These are phyloP conservation scores for Zaprionus kolodkinae DNA, from an alignment of 1,140 invertebrate genomes.

Conservation along the genomic window DNA sequence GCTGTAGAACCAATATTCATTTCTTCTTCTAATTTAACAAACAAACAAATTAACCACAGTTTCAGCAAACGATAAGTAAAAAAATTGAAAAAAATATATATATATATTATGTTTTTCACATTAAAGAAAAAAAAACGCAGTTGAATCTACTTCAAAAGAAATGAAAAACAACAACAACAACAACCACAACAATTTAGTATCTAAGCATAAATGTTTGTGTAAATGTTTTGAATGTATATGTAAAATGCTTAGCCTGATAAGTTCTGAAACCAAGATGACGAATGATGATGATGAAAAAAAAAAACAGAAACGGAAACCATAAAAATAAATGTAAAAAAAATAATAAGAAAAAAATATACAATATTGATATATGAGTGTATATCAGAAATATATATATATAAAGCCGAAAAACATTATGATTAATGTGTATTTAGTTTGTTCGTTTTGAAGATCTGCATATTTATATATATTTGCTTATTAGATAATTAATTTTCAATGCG, in stretches of 20 bases:
- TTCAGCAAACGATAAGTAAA: constrained; percentile 11
- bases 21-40: background rate
- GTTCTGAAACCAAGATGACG: constrained; percentile 34
- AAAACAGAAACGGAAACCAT: constrained; percentile 9
- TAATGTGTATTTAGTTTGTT: constrained; percentile 41
- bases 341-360: constrained; percentile 31
- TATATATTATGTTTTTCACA: background rate
- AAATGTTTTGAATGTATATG: constrained; percentile 70
- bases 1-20: constrained; percentile 9
- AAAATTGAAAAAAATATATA: constrained; percentile 2
- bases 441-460: constrained; percentile 42
- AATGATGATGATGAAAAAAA: constrained; percentile 21
- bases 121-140: constrained; percentile 29
- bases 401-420: constrained; percentile 11
- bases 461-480: constrained; percentile 25
- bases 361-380: constrained; percentile 5
- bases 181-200: constrained; percentile 45
- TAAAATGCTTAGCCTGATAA: constrained; percentile 55
- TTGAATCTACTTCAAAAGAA: constrained; percentile 47
- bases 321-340: constrained; percentile 50
- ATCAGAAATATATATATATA: constrained; percentile 4
- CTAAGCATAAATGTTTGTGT: constrained; percentile 62
- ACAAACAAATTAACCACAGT: constrained; percentile 8
- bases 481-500: constrained; percentile 36
- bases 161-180: constrained; percentile 25